Percentiles rank a stretch among this genome's conserved stretches.
These are phyloP conservation scores for Pheosia tremula DNA, from an alignment of 2,888 invertebrate species.

Conservation along the genomic window DNA sequence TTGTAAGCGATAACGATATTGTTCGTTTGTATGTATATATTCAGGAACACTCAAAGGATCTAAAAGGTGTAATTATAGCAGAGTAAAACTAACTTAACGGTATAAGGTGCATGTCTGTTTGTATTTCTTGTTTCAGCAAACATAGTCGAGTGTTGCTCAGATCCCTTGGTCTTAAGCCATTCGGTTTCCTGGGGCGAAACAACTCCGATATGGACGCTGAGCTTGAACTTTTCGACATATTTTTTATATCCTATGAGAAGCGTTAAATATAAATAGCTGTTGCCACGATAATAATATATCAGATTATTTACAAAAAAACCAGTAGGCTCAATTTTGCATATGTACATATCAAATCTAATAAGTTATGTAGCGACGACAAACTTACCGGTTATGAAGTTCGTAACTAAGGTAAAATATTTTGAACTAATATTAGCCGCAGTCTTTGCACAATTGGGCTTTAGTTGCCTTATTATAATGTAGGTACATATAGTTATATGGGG, in stretches of 20 bases:
- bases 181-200: slow-evolving; percentile 70
- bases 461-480: too few relatives aligned
- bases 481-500: too few relatives aligned
- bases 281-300: not conserved
- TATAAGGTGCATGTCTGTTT: slow-evolving; percentile 82
- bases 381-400: too few relatives aligned
- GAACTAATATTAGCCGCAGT: too few relatives aligned
- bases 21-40: too few relatives aligned
- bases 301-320: slow-evolving; percentile 10
- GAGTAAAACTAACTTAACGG: slow-evolving; percentile 58
- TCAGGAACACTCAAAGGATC: too few relatives aligned
- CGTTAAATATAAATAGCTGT: too few relatives aligned
- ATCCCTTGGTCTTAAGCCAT: slow-evolving; percentile 60
- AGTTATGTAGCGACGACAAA: too few relatives aligned
- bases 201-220: slow-evolving; percentile 67
- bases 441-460: too few relatives aligned
- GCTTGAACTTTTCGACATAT: slow-evolving; percentile 59
- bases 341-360: not conserved
- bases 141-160: slow-evolving; percentile 78
- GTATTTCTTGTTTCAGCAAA: slow-evolving; percentile 84
- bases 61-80: too few relatives aligned
- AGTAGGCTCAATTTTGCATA: slow-evolving; percentile 14
- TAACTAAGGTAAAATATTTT: not conserved
- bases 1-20: too few relatives aligned
- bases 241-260: not conserved